Percentiles rank a stretch among this genome's conserved stretches.
phyloP scores from a whole-genome alignment of 2,797 vertebrate genomes.

The Cuniculus paca region DNA sequence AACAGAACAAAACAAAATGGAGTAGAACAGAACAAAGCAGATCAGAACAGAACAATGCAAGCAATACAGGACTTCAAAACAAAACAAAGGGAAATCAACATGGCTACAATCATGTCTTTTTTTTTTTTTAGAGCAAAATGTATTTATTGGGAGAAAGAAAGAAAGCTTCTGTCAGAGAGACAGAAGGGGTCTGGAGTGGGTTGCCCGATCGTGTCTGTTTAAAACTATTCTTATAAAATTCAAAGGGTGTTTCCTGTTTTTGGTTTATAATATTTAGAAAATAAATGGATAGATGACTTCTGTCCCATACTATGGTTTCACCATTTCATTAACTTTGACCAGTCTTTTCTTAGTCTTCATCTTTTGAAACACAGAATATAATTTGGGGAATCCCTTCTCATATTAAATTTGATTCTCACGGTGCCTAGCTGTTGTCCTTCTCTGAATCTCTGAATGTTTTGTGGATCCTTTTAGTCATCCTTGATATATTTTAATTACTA shows the following conservation, averaged over 20 bases:
- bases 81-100: too few relatives aligned
- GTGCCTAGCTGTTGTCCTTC: background rate
- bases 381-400: background rate
- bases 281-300: background rate
- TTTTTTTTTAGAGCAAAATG: too few relatives aligned
- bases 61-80: too few relatives aligned
- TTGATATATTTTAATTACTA: background rate
- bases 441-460: background rate
- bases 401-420: background rate
- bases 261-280: conserved; percentile 29
- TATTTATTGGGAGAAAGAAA: too few relatives aligned
- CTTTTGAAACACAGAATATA: background rate
- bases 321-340: background rate
- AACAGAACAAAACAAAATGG: too few relatives aligned
- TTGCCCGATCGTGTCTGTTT: too few relatives aligned
- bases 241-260: background rate
- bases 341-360: background rate
- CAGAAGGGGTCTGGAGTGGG: too few relatives aligned
- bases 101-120: too few relatives aligned
- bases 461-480: background rate
- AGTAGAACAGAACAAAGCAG: too few relatives aligned
- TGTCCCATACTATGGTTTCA: background rate
- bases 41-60: too few relatives aligned
- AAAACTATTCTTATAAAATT: background rate
- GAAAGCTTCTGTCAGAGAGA: too few relatives aligned